Percentiles rank a stretch among this genome's conserved stretches.
Conservation (phyloP, 2,888 invertebrate genomes). For the Punctoribates punctum region DNA sequence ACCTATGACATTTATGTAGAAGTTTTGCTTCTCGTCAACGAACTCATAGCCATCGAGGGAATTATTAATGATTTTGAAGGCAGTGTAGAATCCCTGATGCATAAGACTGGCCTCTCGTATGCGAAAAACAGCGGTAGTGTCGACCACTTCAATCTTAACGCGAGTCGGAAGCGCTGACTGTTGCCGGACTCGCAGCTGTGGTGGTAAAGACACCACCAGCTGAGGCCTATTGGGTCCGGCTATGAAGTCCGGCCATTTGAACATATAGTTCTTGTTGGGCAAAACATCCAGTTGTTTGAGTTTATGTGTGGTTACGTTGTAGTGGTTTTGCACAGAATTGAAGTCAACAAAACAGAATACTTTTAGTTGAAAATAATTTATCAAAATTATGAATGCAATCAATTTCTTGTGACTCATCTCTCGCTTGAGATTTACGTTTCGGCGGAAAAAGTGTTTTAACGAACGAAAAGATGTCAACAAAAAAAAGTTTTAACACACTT, state of each 20-base stretch:
- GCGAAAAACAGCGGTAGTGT: background rate
- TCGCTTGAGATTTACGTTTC: background rate
- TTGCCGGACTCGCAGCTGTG: background rate
- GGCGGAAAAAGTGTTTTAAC: too few species aligned
- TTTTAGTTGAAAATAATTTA: conserved; percentile 22
- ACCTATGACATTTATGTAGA: background rate
- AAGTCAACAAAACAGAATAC: conserved; percentile 17
- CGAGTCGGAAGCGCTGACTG: background rate
- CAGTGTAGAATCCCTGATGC: conserved; percentile 17
- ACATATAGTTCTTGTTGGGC: background rate
- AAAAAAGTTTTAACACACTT: too few species aligned
- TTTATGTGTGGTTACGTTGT: background rate
- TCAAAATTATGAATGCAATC: conserved; percentile 20
- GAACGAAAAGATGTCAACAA: too few species aligned
- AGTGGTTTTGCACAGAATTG: conserved; percentile 1
- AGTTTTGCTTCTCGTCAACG: background rate
- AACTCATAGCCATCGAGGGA: background rate
- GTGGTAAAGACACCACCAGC: conserved; percentile 7
- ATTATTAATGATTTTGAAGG: background rate
- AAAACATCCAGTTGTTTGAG: background rate
- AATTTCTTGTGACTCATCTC: conserved; percentile 18
- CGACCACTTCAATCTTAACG: background rate
- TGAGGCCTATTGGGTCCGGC: background rate
- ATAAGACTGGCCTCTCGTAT: background rate
- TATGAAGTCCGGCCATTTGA: background rate